Conservation (phyloP, 2,888 invertebrate species). For the Pollenia angustigena region DNA sequence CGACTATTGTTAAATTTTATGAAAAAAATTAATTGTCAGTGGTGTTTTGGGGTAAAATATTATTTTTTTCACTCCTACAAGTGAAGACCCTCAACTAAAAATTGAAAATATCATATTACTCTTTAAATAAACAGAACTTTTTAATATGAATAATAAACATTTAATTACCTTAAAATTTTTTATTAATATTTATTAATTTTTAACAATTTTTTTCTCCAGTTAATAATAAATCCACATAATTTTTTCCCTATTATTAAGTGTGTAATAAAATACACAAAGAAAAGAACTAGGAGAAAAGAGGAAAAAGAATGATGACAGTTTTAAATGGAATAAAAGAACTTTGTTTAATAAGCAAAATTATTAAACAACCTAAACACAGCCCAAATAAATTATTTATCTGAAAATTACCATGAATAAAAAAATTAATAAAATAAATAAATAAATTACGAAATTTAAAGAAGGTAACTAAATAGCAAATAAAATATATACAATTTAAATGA, state of each 20-base stretch:
- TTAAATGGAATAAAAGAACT: neutral
- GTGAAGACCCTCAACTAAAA: slow-evolving; percentile 31
- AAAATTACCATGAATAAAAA: no score
- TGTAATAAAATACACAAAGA: slow-evolving; percentile 30
- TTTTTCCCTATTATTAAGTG: slow-evolving; percentile 45
- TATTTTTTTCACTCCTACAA: slow-evolving; percentile 26
- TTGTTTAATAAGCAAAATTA: slow-evolving; percentile 33
- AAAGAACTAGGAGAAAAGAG: slow-evolving; percentile 15
- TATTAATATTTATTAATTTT: neutral
- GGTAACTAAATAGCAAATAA: no score
- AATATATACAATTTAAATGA: no score
- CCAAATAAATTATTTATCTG: neutral
- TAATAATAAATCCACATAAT: slow-evolving; percentile 63
- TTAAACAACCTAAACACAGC: slow-evolving; percentile 18
- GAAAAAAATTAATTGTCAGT: slow-evolving; percentile 42
- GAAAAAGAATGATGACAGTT: slow-evolving; percentile 30
- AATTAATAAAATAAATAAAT: no score
- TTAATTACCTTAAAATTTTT: slow-evolving; percentile 33
- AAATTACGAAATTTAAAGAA: neutral
- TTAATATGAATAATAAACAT: neutral
- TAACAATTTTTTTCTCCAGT: slow-evolving; percentile 26
- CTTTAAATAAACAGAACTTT: neutral
- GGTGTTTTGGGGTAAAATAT: slow-evolving; percentile 40
- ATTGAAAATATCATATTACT: neutral
- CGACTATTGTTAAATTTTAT: slow-evolving; percentile 32